Evolutionary conservation across 2,113 vertebrate species (phyloP).

Genomic region (Calidris pugnax): DNA sequence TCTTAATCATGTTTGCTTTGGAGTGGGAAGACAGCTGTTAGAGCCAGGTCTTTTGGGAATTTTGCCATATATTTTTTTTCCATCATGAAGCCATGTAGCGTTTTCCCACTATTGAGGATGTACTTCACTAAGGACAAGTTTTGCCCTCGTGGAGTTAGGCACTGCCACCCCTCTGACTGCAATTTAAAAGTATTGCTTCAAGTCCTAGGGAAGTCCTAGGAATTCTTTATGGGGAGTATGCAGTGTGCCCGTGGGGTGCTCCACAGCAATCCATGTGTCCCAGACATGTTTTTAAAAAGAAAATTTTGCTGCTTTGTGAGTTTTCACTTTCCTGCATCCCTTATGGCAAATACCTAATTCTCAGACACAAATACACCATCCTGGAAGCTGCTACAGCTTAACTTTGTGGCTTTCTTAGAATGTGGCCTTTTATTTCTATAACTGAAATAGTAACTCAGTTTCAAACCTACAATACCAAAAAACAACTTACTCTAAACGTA

Average conservation of each 20-base stretch:
- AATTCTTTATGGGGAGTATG: not conserved
- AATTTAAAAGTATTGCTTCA: not conserved
- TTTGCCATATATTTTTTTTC: not conserved
- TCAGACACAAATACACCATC: not conserved
- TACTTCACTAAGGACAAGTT: not conserved
- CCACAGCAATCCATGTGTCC: not conserved
- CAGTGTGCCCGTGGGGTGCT: not conserved
- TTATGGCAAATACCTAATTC: not conserved
- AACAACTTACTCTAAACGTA: not conserved
- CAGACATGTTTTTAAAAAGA: not conserved
- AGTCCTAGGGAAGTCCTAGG: not conserved
- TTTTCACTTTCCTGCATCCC: not conserved
- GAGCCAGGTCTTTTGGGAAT: not conserved
- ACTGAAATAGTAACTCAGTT: not conserved
- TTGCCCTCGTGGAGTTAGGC: not conserved
- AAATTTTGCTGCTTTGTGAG: not conserved
- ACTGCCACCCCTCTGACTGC: not conserved
- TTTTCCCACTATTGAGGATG: not conserved
- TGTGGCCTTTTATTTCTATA: not conserved
- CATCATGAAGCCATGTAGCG: not conserved
- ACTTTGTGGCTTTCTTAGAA: not conserved
- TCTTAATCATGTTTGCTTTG: not conserved
- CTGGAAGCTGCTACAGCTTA: not conserved
- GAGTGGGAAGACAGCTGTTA: not conserved
- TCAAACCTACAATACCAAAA: not conserved